Conservation (phyloP, 2,113 vertebrate species). For the Semnornis frantzii region DNA sequence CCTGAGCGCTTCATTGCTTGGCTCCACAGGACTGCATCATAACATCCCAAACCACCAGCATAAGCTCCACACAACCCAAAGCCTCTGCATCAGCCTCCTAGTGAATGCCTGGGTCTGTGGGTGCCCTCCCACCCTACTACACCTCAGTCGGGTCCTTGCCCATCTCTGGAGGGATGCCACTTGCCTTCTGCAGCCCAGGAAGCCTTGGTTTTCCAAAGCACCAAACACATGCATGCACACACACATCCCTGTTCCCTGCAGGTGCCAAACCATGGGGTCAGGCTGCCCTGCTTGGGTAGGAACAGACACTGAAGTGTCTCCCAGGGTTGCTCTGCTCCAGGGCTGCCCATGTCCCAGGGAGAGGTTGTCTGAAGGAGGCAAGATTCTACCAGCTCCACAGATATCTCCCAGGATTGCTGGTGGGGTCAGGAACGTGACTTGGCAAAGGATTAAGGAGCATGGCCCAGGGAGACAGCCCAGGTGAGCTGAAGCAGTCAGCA, state of each 20-base stretch:
- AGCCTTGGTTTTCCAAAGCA: background rate
- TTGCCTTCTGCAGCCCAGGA: background rate
- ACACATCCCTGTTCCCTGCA: background rate
- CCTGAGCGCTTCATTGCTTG: rapidly evolving
- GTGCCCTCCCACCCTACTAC: background rate
- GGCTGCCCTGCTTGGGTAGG: background rate
- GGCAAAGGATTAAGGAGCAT: background rate
- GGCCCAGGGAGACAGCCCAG: background rate
- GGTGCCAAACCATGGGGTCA: background rate
- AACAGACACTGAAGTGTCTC: background rate
- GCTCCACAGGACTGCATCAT: background rate
- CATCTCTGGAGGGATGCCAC: background rate
- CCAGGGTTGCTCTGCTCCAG: background rate
- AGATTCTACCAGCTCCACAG: background rate
- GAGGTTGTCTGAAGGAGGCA: background rate
- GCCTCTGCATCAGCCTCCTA: background rate
- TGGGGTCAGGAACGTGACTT: background rate
- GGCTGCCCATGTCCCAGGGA: background rate
- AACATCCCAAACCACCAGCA: background rate
- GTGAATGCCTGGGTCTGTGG: background rate
- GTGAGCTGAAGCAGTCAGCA: background rate
- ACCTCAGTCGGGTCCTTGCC: background rate
- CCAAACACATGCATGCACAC: rapidly evolving
- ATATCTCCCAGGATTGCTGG: background rate
- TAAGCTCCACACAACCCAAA: background rate